A percentile compares a stretch with the other conserved stretches of the same genome.
phyloP scores from a whole-genome alignment of 2,113 vertebrate species.

The Neotoma lepida region DNA sequence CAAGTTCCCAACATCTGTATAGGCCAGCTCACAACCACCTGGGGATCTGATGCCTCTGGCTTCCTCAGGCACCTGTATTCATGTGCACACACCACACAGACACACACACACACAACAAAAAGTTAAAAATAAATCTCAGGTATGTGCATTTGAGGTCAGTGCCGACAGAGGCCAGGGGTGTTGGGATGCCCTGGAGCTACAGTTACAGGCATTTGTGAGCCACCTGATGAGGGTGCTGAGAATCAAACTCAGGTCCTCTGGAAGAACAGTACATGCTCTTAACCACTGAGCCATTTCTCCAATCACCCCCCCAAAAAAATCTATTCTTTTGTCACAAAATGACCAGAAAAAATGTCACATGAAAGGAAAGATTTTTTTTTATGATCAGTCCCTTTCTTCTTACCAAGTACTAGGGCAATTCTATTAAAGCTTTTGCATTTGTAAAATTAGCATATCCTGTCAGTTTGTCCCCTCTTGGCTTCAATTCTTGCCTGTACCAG shows the following conservation, averaged over 20 bases:
- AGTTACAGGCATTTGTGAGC: neutral
- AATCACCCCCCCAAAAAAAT: neutral
- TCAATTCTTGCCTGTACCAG: neutral
- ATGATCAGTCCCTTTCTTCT: neutral
- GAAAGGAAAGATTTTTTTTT: neutral
- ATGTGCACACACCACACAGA: neutral
- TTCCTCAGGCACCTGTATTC: neutral
- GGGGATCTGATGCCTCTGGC: neutral
- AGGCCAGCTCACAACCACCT: neutral
- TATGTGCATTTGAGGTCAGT: neutral
- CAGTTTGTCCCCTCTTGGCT: neutral
- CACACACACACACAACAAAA: neutral
- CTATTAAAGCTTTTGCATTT: neutral
- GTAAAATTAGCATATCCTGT: neutral
- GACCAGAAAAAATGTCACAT: neutral
- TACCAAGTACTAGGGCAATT: neutral
- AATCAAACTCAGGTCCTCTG: neutral
- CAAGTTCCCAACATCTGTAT: neutral
- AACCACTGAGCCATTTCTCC: neutral
- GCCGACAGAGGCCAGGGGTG: neutral
- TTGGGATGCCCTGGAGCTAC: neutral
- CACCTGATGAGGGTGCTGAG: neutral
- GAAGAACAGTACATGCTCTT: neutral
- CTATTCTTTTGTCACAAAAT: constrained; percentile 21
- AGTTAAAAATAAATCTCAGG: neutral